A percentile compares a stretch with the other conserved stretches of the same genome.
These are phyloP conservation scores for Aix galericulata DNA, from an alignment of 2,113 vertebrate species.

Conservation along the genomic window DNA sequence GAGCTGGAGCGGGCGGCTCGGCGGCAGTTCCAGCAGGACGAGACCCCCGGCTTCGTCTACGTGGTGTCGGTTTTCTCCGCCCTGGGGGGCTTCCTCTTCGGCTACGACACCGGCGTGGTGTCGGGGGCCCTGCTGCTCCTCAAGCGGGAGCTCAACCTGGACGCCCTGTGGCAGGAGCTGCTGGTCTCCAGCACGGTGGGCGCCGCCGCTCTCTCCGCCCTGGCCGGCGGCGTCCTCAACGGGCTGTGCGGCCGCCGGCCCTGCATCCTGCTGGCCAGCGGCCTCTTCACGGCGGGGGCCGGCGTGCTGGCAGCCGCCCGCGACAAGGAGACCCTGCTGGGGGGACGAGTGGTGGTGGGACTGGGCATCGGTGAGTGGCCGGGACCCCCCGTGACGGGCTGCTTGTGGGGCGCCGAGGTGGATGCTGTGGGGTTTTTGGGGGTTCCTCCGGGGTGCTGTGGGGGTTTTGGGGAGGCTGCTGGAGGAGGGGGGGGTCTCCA, in stretches of 20 bases:
- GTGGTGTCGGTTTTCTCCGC: slow-evolving; percentile 87
- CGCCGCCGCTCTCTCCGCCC: slow-evolving; percentile 88
- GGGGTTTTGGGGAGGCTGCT: too few species aligned
- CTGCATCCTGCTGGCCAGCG: slow-evolving; percentile 90
- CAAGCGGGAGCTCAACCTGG: slow-evolving; percentile 90
- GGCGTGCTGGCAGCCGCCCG: slow-evolving; percentile 80
- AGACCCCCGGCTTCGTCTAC: slow-evolving; percentile 83
- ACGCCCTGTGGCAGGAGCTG: slow-evolving; percentile 93
- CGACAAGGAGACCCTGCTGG: slow-evolving; percentile 86
- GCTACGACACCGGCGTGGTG: slow-evolving; percentile 97
- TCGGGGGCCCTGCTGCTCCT: slow-evolving; percentile 95
- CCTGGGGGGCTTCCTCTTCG: slow-evolving; percentile 94
- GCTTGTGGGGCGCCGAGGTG: too few species aligned
- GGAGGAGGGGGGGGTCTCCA: too few species aligned
- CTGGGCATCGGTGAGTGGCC: slow-evolving; percentile 90
- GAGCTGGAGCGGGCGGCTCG: slow-evolving; percentile 92
- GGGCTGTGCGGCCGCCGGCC: slow-evolving; percentile 84
- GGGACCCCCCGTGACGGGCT: too few species aligned
- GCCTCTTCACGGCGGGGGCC: slow-evolving; percentile 86
- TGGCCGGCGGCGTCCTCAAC: slow-evolving; percentile 87
- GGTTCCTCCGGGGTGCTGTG: too few species aligned
- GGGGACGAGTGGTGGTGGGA: slow-evolving; percentile 89
- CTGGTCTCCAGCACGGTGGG: slow-evolving; percentile 93
- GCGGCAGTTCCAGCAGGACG: slow-evolving; percentile 92
- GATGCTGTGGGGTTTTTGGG: too few species aligned